Evolutionary conservation across 2,113 vertebrate genomes (phyloP), one percentile per base, ranked within the genome.

Genomic region (Thamnophis sirtalis): DNA sequence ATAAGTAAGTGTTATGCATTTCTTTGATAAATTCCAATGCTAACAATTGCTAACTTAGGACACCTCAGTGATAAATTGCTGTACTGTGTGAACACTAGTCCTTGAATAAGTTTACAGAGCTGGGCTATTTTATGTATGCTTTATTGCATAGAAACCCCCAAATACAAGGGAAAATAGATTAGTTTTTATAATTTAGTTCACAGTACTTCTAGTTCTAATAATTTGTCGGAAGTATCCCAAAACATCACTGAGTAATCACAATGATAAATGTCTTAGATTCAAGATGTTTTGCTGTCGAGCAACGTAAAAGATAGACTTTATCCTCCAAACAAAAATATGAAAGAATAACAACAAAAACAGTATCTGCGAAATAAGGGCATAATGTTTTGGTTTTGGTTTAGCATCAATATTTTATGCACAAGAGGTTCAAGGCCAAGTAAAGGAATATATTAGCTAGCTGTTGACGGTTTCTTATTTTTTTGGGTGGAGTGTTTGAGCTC

Each of bases 31-130:
- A 92, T 93, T 93, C 92, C 88, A 95, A 90, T 94, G 91, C 91
- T 85, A 93, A 95, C 63, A 91, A 90, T 88, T 94, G 91, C 92
- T 96, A 95, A 21, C 95, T 95, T 94, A 89, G 95, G 93, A 93
- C 94, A 93, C 51, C 68, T 55, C 0, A 80, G 33, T 94, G 94
- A 96, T 93, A 95, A 96, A 95, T 96, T 95, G 94, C 92, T 93
- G 90, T 91, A 93, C 84, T 94, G 92, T 94, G 92, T 93, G 95
- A 84, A 86, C 91, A 92, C 91, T 58, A 89, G 89, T 93, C 96
- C 56, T 93, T 93, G 90, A 90, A 93, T 87, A 60, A 94, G 94
- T 92, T 95, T 95, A 93, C 90, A 93, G 93, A 91, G 58, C 80
- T 94, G 63, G 43, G 85, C 49, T 89, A 84, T 86, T 89, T 49